Base-by-base conservation (phyloP, 53 echinoderm and acorn worm species). In the Zoroaster sp. region DNA sequence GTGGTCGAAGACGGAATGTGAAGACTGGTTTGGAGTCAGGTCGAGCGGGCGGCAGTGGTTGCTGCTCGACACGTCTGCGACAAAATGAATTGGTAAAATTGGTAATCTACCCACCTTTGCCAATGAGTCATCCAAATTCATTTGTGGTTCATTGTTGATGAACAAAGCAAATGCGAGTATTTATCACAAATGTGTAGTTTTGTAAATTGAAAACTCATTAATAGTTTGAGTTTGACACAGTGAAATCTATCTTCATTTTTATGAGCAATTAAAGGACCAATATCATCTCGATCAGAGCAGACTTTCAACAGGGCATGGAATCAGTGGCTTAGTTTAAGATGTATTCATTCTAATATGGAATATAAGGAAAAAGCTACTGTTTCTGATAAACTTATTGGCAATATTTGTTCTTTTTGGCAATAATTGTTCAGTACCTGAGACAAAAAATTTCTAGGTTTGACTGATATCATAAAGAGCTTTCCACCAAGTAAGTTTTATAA, bases 1-100 rank as follows among this genome's bases (percentile, higher is more conserved):
- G 88, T 33, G 95, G 89, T n/a, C 98, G 90, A 1, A 98, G 94
- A 66, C 90, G 86, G 92, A 98, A 98, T 39, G 93, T 86, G 83
- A 98, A 98, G 88, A 79, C 80, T 31, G 98, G 95, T 79, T 86
- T 90, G 41, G 72, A 68, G 73, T 89, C 90, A 40, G 81, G 81
- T 10, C 59, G 51, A 15, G 82, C 39, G 40, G 82, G 81, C 14
- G 82, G 52, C 3, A 43, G 45, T 8, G 43, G 17, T 65, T 66
- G 59, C 79, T 69, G 66, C 51, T 83, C 83, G 13, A 71, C 70
- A 17, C 32, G 46, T 83, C 83, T 83, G 51, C 44, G 31, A 43
- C 15, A 33, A 49, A 75, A 75, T 13, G 4, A 47, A 5, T 39
- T 39, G 15, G 17, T 40, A 15, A 0, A 73, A 1, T 14, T 2